A percentile compares a stretch with the other conserved stretches of the same genome.
Conservation (phyloP, 2,888 invertebrate genomes). For the Latrodectus hesperus region DNA sequence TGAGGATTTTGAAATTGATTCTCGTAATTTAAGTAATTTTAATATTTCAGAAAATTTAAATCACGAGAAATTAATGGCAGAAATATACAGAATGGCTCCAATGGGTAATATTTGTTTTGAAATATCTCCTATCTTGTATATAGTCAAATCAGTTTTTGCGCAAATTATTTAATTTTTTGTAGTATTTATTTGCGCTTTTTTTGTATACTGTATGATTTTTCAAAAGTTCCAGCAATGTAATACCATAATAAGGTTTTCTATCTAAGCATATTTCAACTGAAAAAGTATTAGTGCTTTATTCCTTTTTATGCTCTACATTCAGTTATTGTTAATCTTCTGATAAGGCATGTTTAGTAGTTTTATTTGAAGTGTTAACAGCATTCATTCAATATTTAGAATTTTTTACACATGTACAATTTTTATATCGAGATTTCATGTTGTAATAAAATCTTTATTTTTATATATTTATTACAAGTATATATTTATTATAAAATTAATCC, state of each 20-base stretch:
- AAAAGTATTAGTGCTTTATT: background rate
- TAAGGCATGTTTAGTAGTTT: too few species aligned
- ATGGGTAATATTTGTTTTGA: conserved; percentile 35
- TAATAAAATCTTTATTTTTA: too few species aligned
- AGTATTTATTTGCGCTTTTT: background rate
- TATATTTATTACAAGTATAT: too few species aligned
- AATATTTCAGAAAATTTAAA: conserved; percentile 8
- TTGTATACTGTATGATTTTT: background rate
- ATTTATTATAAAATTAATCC: too few species aligned
- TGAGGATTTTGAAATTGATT: conserved; percentile 2
- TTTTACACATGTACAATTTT: too few species aligned
- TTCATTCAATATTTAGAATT: too few species aligned
- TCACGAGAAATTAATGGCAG: conserved; percentile 18
- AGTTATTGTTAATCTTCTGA: too few species aligned
- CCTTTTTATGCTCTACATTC: too few species aligned
- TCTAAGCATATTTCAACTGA: background rate
- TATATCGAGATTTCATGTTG: too few species aligned
- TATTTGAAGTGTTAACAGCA: too few species aligned
- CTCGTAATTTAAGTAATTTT: background rate
- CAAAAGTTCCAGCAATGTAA: background rate
- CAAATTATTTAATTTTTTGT: background rate
- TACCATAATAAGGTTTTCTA: background rate
- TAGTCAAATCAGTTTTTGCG: background rate
- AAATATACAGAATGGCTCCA: conserved; percentile 40
- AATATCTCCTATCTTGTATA: background rate